Base-by-base conservation (phyloP, 2,113 vertebrate genomes). In the Atractosteus spatula region DNA sequence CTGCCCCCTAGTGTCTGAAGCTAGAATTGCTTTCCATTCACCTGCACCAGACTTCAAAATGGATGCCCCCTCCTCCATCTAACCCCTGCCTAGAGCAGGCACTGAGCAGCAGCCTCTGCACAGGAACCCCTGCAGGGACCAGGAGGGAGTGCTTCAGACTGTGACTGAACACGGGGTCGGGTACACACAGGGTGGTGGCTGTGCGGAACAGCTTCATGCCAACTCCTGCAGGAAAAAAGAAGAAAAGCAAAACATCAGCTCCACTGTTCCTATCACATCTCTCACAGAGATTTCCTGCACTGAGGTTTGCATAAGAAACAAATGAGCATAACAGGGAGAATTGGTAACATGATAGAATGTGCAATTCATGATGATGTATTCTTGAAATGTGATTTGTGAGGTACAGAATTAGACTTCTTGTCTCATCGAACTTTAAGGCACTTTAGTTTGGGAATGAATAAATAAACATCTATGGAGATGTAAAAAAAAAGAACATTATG, bases 1-100 rank as follows among this genome's bases (percentile, higher is more conserved):
- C 41, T 55, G 12, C 59, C 70, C 69, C 47, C 66, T 65, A 42
- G 16, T 56, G 75, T 47, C 62, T 51, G 3, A 1, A 0, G 3
- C n/a, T 12, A 14, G 54, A 66, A 11, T 13, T 13, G 16, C 51
- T 10, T 6, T 8, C n/a, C 55, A 79, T 76, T 72, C 90, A 98
- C 97, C 97, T 96, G 94, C 95, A 99, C 97, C 97, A 98, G 71
- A 99, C 90, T 88, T 99, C 96, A 84, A 99, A 99, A 64, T 92
- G 92, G 75, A 99, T 82, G 66, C 95, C 96, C 70, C 93, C 93
- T 72, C 91, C 92, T 62, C 82, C 85, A 14, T 81, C 68, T 0
- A 82, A 73, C 4, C 92, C 92, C 16, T 91, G 85, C 66, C 83
- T 74, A 47, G 89, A 92, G 73, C 96, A 91, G 7, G 89, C 91